Conservation (phyloP, 2,113 vertebrate genomes). For the Etia nguti region DNA sequence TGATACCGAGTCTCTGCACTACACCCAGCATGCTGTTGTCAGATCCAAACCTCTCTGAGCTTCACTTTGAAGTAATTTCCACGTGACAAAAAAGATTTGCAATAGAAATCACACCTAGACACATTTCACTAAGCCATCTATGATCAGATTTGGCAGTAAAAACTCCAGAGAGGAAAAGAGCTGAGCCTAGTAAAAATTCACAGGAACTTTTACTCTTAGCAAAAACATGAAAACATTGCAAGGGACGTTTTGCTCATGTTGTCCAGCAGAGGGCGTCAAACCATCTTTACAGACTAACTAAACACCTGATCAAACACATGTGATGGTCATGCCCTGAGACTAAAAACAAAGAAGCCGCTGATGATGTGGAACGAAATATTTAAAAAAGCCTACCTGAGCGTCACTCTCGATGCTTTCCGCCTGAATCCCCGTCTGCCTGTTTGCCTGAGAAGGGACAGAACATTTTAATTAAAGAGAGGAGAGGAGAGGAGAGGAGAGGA, state of each 20-base stretch:
- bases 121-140: not conserved
- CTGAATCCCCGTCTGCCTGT: slow-evolving; percentile 81
- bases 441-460: slow-evolving; percentile 72
- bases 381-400: slow-evolving; percentile 79
- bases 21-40: not conserved
- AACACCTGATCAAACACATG: not conserved
- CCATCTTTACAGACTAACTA: not conserved
- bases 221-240: not conserved
- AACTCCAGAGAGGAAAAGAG: not conserved
- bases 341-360: slow-evolving; percentile 18
- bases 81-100: not conserved
- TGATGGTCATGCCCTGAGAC: slow-evolving; percentile 18
- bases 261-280: not conserved
- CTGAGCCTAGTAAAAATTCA: not conserved
- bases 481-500: not conserved
- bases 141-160: not conserved
- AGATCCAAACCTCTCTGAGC: not conserved
- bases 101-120: not conserved
- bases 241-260: not conserved
- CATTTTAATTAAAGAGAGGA: not conserved
- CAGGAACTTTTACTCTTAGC: not conserved
- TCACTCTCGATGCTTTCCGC: slow-evolving; percentile 79
- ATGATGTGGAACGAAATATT: not conserved
- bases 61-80: not conserved
- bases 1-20: not conserved